These are phyloP conservation scores for Tromatobia lineatoria DNA, from an alignment of 2,888 invertebrate genomes.

Conservation along the genomic window DNA sequence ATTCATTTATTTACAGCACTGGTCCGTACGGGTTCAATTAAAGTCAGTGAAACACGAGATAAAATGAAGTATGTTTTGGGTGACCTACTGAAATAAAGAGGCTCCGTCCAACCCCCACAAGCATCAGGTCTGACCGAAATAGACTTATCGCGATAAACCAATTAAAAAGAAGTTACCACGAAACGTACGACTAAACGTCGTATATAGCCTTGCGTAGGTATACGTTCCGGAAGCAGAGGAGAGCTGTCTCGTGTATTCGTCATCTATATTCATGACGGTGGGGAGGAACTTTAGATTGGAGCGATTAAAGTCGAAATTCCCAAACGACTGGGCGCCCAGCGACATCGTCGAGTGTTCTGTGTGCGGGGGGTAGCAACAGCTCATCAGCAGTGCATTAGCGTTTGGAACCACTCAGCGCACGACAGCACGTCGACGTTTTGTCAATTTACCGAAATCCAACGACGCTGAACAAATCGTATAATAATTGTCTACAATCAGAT, in stretches of 20 bases:
- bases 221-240: conserved; percentile 66
- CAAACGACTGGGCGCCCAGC: conserved; percentile 69
- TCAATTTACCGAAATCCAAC: conserved; percentile 54
- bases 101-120: conserved; percentile 19
- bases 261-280: conserved; percentile 74
- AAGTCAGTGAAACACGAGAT: neutral
- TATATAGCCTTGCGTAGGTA: conserved; percentile 17
- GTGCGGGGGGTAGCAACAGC: conserved; percentile 57
- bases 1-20: too few species aligned
- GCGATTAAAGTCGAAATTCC: conserved; percentile 74
- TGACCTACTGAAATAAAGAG: conserved; percentile 16
- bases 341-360: conserved; percentile 57
- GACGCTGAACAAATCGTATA: conserved; percentile 47
- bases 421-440: conserved; percentile 54
- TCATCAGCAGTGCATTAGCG: conserved; percentile 67
- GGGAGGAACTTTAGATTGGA: conserved; percentile 74
- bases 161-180: conserved; percentile 73
- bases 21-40: neutral
- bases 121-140: conserved; percentile 49
- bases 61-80: neutral
- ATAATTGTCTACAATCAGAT: conserved; percentile 50
- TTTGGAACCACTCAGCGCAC: conserved; percentile 38
- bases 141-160: conserved; percentile 67
- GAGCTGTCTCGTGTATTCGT: conserved; percentile 70
- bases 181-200: conserved; percentile 68